Evolutionary conservation across 2,113 vertebrate species (phyloP).

Genomic region (Aegithalos caudatus): DNA sequence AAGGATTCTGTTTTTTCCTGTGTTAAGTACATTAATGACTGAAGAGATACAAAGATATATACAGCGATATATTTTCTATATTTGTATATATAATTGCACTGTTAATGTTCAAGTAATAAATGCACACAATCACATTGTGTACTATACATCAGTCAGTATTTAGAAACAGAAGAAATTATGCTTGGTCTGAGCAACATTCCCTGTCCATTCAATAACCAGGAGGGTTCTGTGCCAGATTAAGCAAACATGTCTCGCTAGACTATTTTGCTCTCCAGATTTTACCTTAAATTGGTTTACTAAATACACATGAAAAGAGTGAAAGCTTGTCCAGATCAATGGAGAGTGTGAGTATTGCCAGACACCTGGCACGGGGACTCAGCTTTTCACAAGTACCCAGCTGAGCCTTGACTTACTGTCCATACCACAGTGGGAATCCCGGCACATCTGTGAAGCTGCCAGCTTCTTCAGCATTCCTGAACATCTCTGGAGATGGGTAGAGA

Average conservation of each 20-base stretch:
- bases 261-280: neutral
- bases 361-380: neutral
- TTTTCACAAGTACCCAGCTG: neutral
- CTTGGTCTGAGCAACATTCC: neutral
- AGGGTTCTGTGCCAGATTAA: neutral
- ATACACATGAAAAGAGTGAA: rapidly evolving
- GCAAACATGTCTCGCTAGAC: neutral
- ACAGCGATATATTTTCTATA: neutral
- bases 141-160: neutral
- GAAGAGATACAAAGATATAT: neutral
- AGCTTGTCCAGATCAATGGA: neutral
- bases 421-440: neutral
- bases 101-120: neutral
- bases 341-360: neutral
- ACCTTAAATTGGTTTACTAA: neutral
- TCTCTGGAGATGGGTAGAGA: neutral
- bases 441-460: neutral
- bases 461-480: neutral
- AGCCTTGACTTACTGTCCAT: neutral
- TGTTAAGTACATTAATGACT: neutral
- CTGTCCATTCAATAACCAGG: neutral
- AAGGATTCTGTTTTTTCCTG: neutral
- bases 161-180: neutral
- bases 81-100: neutral
- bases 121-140: neutral